Evolutionary conservation across 1,140 invertebrate species (phyloP), one percentile per base, ranked within the genome.

Genomic region (Drosophila lini): DNA sequence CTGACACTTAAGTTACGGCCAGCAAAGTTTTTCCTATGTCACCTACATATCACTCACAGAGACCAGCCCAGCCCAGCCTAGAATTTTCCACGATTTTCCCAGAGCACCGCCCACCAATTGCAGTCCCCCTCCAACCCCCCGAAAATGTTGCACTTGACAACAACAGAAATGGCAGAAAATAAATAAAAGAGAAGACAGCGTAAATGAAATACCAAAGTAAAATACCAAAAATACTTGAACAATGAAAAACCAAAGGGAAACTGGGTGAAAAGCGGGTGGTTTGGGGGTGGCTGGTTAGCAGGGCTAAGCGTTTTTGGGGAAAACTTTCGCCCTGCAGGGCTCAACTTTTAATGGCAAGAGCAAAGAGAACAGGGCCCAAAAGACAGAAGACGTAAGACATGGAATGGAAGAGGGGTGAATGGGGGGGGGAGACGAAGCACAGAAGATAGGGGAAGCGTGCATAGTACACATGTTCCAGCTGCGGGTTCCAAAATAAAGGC

Each of bases 341-440:
- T 50, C 85, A 86, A 74, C 63, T 86, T 86, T 86, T 88, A 86
- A 86, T 86, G 83, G 82, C 83, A 83, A 86, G 83, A 80, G 82
- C 80, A 86, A 86, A 88, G 80, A 86, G 79, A 64, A 86, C 83
- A 82, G 52, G 36, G 50, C 41, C 48, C 1, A 19, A 34, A 31
- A 42, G 34, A 40, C 60, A 31, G 13, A 64, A 36, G 50, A 22
- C 50, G 45, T 13, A 13, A 36, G 36, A 41, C 53, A 34, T 31
- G 48, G 19, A 16, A 44, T 4, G 5, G 3, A 8, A 9, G 11
- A 19, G 19, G 19, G n/a, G n/a, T n/a, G 19, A 22, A 1, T 22
- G 22, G 22, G 22, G 22, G 22, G 22, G 13, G 7, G 1, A 15
- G 16, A 16, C 25, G 4, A 15, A 15, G 15, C 0, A 32, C 10